These are phyloP conservation scores for Geotrupes spiniger DNA, from an alignment of 2,888 invertebrate species.

Conservation along the genomic window DNA sequence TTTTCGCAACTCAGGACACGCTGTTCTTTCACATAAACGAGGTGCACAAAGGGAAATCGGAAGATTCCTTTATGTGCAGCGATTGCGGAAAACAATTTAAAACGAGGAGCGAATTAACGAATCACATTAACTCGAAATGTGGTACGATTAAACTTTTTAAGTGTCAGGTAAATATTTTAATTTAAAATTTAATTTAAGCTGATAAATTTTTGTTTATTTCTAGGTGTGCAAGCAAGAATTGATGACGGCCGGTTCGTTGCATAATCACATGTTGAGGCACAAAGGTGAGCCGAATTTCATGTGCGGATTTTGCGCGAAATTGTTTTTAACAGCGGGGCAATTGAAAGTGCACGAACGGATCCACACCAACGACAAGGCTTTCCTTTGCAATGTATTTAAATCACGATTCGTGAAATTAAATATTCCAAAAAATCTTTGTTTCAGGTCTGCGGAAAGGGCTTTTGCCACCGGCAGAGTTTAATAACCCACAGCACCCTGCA, in stretches of 20 bases:
- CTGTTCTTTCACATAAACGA: constrained; percentile 47
- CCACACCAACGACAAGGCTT: constrained; percentile 44
- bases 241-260: constrained; percentile 42
- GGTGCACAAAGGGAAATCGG: constrained; percentile 45
- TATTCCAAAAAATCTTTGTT: constrained; percentile 18
- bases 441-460: constrained; percentile 52
- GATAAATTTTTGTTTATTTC: constrained; percentile 19
- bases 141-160: constrained; percentile 47
- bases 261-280: constrained; percentile 42
- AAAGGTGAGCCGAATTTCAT: constrained; percentile 36
- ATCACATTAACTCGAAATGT: constrained; percentile 47
- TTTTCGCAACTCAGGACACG: constrained; percentile 43
- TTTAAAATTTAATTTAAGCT: background rate
- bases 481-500: constrained; percentile 53
- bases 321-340: constrained; percentile 41
- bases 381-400: constrained; percentile 38
- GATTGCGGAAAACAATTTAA: constrained; percentile 51
- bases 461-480: constrained; percentile 52
- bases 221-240: constrained; percentile 39
- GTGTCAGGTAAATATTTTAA: constrained; percentile 41
- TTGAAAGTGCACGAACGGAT: constrained; percentile 43
- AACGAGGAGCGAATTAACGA: constrained; percentile 45
- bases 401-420: constrained; percentile 3
- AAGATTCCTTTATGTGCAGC: constrained; percentile 46
- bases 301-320: constrained; percentile 45